A percentile compares a stretch with the other conserved stretches of the same genome.
Conservation (phyloP, 2,888 invertebrate species). For the Poecilus cupreus region DNA sequence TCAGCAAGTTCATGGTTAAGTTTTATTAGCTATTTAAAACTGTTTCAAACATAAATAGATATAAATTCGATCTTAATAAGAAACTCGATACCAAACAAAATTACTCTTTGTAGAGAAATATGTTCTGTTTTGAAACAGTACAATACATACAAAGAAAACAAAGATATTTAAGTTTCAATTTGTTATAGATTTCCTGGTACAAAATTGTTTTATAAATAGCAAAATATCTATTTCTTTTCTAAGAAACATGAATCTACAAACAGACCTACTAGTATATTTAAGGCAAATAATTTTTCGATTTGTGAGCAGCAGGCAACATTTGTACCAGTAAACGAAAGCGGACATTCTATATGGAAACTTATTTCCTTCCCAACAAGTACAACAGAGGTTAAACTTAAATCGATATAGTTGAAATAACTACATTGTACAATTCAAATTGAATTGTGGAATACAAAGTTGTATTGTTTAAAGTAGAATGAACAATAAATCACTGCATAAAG, state of each 20-base stretch:
- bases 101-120: too few relatives aligned
- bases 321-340: neutral
- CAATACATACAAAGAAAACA: too few relatives aligned
- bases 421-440: conserved; percentile 40
- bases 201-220: conserved; percentile 21
- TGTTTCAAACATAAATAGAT: neutral
- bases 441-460: conserved; percentile 36
- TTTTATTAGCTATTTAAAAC: too few relatives aligned
- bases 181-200: conserved; percentile 19
- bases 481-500: conserved; percentile 40
- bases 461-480: conserved; percentile 35
- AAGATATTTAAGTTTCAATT: neutral
- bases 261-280: conserved; percentile 1
- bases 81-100: too few relatives aligned
- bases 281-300: conserved; percentile 32
- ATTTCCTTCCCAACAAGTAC: neutral
- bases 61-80: neutral
- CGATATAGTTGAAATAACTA: neutral
- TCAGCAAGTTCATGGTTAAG: too few relatives aligned
- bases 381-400: neutral
- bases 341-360: neutral
- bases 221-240: conserved; percentile 12
- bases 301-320: neutral
- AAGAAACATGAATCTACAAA: conserved; percentile 8
- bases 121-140: too few relatives aligned